Base-by-base conservation (phyloP, 2,888 invertebrate species). In the Acanthopleura granulata region DNA sequence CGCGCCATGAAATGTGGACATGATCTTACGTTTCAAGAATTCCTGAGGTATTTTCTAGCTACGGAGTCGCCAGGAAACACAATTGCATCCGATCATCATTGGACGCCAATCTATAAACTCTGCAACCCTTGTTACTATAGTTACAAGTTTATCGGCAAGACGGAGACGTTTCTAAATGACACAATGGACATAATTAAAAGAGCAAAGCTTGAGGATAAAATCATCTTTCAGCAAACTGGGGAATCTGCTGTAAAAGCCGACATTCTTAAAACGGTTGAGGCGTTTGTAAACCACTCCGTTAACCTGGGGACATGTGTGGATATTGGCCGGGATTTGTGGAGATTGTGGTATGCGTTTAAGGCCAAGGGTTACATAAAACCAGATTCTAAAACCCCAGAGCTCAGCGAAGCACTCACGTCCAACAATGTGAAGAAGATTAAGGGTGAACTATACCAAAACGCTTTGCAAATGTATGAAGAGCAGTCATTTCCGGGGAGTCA, bases 101-200 rank as follows among this genome's bases (percentile, higher is more conserved):
- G 70, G 50, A 29, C 69, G 25, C 71, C 74, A 0, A 71, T 62
- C 1, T 49, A 72, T 15, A 25, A 62, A n/a, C 30, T 27, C 1
- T 72, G 74, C 30, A 29, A 50, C 15, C 76, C 76, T 6, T 76
- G 76, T 57, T 14, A n/a, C 40, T 50, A 29, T 1, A 50, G 51
- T 6, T 76, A 72, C 50, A 66, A 72, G 25, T 62, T 74, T 16
- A 74, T 76, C 14, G 76, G 76, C 16, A 74, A 74, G n/a, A 27
- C 74, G 25, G 76, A 76, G 25, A 72, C 71, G n/a, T 71, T 76
- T n/a, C 18, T 66, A 50, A 15, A 16, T 6, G 76, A 76, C 29
- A 72, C 66, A n/a, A 15, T 30, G 0, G 49, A 51, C 49, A 22
- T 76, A n/a, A 51, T 76, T 15, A 12, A 70, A 16, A 66, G 25